Evolutionary conservation across 37 sponge, comb jelly and placozoan species (phyloP).

Genomic region (Hormiphora californensis): DNA sequence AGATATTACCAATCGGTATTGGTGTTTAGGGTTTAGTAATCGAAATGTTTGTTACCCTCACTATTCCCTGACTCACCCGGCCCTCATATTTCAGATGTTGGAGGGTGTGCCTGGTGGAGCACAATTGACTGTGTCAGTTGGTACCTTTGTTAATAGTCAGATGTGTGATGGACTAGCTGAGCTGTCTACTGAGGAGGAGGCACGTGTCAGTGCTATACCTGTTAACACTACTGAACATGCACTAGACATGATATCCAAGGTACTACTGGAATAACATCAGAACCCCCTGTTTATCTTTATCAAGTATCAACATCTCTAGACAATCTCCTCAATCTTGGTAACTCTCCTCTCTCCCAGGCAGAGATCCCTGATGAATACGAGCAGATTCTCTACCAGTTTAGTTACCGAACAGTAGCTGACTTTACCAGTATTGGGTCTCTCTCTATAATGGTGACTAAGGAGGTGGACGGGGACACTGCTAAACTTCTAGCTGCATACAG

Average conservation of each 20-base stretch:
- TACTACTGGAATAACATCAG: not conserved
- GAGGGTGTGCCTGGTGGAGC: not conserved
- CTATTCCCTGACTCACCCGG: no score
- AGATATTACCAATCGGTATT: no score
- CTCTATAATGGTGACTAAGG: slow-evolving; percentile 12
- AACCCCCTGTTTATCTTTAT: slow-evolving; percentile 36
- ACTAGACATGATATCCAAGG: no score
- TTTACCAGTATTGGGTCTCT: not conserved
- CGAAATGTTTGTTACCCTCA: no score
- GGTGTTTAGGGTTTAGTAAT: no score
- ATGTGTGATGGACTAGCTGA: slow-evolving; percentile 46
- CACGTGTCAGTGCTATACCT: no score
- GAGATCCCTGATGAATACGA: slow-evolving; percentile 27
- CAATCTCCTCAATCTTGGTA: not conserved
- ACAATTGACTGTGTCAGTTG: not conserved
- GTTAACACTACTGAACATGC: no score
- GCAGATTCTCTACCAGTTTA: slow-evolving; percentile 38
- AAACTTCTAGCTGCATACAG: not conserved
- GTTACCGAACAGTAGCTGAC: not conserved
- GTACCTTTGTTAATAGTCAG: slow-evolving; percentile 30
- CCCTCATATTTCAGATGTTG: slow-evolving; percentile 35
- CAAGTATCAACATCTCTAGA: not conserved
- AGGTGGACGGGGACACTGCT: not conserved
- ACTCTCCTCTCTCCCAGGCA: slow-evolving; percentile 7
- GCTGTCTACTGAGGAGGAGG: not conserved